These are phyloP conservation scores for Pygoscelis antarcticus DNA, from an alignment of 2,113 vertebrate species.

Conservation along the genomic window DNA sequence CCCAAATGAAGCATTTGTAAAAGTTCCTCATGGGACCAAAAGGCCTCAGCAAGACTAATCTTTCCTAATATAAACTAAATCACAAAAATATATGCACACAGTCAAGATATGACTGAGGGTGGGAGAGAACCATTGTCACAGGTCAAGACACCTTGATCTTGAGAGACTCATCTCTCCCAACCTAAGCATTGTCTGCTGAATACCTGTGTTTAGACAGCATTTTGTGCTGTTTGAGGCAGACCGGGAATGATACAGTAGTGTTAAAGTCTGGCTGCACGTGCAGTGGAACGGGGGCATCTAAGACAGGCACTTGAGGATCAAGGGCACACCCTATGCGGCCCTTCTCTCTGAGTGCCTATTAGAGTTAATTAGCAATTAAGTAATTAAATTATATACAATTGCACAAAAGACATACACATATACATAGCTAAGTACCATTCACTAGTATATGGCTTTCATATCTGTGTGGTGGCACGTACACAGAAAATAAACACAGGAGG, in stretches of 20 bases:
- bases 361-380: constrained; percentile 29
- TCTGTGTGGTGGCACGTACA: fast-evolving
- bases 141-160: neutral
- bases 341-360: neutral
- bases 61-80: neutral
- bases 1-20: neutral
- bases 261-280: neutral
- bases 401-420: neutral
- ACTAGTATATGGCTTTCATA: neutral
- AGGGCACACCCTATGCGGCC: neutral
- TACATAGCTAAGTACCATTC: neutral
- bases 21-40: neutral
- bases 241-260: fast-evolving
- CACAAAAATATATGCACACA: neutral
- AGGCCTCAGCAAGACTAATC: neutral
- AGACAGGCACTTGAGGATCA: neutral
- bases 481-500: neutral
- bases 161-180: neutral
- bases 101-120: neutral
- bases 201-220: neutral
- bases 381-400: neutral
- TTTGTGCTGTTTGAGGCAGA: neutral
- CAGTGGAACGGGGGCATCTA: neutral
- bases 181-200: neutral
- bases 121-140: neutral